phyloP scores from a whole-genome alignment of 2,113 vertebrate species.

The Pholis gunnellus region DNA sequence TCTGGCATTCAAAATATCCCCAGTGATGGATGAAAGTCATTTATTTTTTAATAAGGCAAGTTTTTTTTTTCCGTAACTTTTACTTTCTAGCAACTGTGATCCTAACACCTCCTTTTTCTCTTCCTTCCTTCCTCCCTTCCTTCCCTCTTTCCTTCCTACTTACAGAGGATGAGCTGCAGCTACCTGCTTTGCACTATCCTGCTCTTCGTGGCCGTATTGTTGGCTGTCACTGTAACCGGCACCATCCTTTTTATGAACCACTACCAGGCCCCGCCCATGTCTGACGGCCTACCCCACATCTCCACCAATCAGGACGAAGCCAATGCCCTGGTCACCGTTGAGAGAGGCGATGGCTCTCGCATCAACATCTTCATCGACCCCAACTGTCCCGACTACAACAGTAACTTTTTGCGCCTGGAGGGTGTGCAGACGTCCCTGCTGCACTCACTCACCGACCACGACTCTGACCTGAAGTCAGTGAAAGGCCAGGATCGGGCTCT shows the following conservation, averaged over 20 bases:
- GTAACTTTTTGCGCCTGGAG: conserved; percentile 90
- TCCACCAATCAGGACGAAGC: conserved; percentile 93
- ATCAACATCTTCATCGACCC: conserved; percentile 99
- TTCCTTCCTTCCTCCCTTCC: background rate
- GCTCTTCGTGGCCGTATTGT: conserved; percentile 91
- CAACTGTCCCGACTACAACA: conserved; percentile 92
- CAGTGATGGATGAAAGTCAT: conserved; percentile 48
- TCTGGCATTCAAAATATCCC: conserved; percentile 30
- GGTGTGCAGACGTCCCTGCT: conserved; percentile 92
- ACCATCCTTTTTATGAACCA: conserved; percentile 97
- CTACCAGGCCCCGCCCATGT: conserved; percentile 85
- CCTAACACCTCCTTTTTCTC: conserved; percentile 32
- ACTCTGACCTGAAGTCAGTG: conserved; percentile 85
- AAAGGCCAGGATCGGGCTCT: conserved; percentile 90
- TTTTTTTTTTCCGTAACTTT: conserved; percentile 19
- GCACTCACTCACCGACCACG: conserved; percentile 87
- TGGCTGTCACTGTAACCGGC: conserved; percentile 92
- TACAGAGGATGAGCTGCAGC: conserved; percentile 92
- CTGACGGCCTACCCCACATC: conserved; percentile 90
- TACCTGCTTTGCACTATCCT: conserved; percentile 93
- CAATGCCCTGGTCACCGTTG: conserved; percentile 95
- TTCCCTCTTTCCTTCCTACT: background rate
- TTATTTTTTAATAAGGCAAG: conserved; percentile 23
- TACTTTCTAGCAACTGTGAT: conserved; percentile 21
- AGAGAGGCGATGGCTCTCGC: conserved; percentile 92